phyloP scores from a whole-genome alignment of 2,888 invertebrate species.

The Andrena camellia region DNA sequence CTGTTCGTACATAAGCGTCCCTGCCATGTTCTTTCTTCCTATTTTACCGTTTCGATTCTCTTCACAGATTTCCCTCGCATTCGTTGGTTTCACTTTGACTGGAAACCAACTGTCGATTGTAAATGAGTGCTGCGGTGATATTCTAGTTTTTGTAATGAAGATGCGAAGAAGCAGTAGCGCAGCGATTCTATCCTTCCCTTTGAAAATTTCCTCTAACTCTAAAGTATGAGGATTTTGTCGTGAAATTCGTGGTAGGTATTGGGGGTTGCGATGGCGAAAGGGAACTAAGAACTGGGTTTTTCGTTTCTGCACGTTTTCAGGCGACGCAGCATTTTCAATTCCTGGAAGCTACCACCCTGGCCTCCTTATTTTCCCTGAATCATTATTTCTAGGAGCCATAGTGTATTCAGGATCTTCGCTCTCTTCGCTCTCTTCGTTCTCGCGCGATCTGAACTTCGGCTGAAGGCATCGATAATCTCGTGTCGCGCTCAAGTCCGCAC shows the following conservation, averaged over 20 bases:
- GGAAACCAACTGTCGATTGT: background rate
- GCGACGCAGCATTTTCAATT: background rate
- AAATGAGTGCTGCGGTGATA: too few species aligned
- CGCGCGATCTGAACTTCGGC: constrained; percentile 25
- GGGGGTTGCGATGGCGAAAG: background rate
- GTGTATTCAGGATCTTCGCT: constrained; percentile 15
- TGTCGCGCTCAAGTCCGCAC: constrained; percentile 36
- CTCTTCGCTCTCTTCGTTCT: constrained; percentile 14
- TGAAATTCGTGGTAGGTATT: background rate
- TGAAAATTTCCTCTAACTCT: background rate
- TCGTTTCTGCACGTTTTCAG: background rate
- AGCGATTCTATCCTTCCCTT: too few species aligned
- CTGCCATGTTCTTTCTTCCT: constrained; percentile 13
- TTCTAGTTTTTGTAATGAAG: too few species aligned
- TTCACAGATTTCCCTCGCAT: background rate
- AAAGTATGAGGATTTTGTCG: background rate
- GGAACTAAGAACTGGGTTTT: background rate
- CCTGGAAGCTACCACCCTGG: background rate
- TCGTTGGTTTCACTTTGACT: background rate
- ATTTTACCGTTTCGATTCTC: constrained; percentile 8
- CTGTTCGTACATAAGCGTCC: constrained; percentile 61
- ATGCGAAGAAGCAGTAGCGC: too few species aligned
- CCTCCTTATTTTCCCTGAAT: background rate
- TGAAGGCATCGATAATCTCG: constrained; percentile 69
- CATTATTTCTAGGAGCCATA: constrained; percentile 13